Evolutionary conservation across 2,888 invertebrate species (phyloP).

Genomic region (Trissonchulus sp.): DNA sequence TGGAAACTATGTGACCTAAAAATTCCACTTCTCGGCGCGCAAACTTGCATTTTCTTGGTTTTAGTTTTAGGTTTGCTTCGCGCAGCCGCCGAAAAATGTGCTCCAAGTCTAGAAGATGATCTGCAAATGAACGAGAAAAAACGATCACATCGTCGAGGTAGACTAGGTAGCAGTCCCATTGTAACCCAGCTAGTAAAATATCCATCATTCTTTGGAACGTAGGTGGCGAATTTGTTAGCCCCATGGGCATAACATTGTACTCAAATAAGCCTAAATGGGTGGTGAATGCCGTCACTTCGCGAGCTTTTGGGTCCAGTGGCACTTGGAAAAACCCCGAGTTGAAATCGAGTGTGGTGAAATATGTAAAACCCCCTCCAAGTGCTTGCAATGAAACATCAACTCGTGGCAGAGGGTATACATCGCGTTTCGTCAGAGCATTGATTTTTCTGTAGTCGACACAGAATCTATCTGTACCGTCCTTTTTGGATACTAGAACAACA

Average conservation of each 20-base stretch:
- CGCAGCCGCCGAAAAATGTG: not conserved
- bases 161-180: not conserved
- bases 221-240: not conserved
- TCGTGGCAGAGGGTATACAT: constrained; percentile 38
- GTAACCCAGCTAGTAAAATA: not conserved
- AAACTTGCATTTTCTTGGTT: constrained; percentile 10
- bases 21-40: not conserved
- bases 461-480: constrained; percentile 34
- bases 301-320: not conserved
- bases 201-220: not conserved
- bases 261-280: constrained; percentile 1
- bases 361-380: not conserved
- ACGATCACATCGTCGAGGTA: constrained; percentile 5
- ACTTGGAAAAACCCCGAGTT: constrained; percentile 11
- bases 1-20: not conserved
- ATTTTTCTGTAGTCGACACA: constrained; percentile 41
- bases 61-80: not conserved
- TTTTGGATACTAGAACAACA: constrained; percentile 39
- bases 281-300: not conserved
- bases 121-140: not conserved
- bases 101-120: not conserved
- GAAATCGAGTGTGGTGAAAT: not conserved
- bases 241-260: constrained; percentile 8
- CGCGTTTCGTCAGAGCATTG: constrained; percentile 39
- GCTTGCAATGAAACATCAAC: constrained; percentile 38